A percentile compares a stretch with the other conserved stretches of the same genome.
Conservation (phyloP, 2,113 vertebrate species). For the Colius striatus region DNA sequence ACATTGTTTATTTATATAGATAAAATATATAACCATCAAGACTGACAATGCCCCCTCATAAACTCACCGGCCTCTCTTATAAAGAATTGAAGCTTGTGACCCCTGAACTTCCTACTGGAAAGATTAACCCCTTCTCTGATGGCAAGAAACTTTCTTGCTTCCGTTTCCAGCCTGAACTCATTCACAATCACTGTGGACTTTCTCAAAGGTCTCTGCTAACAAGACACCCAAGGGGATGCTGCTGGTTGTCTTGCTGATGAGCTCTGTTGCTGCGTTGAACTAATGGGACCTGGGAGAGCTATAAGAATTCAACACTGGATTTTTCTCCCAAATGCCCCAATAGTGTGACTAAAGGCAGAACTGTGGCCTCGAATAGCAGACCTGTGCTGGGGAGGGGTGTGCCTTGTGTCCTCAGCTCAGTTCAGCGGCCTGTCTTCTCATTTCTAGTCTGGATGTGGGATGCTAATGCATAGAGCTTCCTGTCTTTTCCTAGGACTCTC, state of each 20-base stretch:
- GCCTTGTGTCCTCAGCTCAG: not conserved
- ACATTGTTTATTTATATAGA: not conserved
- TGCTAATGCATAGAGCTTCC: not conserved
- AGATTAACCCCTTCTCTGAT: not conserved
- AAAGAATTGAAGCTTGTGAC: not conserved
- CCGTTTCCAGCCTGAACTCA: not conserved
- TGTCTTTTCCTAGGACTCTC: slow-evolving; percentile 66
- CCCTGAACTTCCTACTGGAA: not conserved
- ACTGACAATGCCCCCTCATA: not conserved
- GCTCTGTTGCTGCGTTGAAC: not conserved
- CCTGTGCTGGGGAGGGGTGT: rapidly evolving
- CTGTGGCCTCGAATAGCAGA: not conserved
- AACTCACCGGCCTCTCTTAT: not conserved
- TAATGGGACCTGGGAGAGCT: not conserved
- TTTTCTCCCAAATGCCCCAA: not conserved
- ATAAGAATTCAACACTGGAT: rapidly evolving
- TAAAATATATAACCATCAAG: not conserved
- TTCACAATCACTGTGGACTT: not conserved
- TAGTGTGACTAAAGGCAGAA: not conserved
- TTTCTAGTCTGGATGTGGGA: not conserved
- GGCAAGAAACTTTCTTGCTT: not conserved
- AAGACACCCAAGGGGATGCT: not conserved
- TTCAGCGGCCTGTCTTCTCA: not conserved
- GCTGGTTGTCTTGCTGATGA: not conserved
- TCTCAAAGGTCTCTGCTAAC: not conserved